phyloP scores from a whole-genome alignment of 2,113 vertebrate species.

The Ammodytes marinus region DNA sequence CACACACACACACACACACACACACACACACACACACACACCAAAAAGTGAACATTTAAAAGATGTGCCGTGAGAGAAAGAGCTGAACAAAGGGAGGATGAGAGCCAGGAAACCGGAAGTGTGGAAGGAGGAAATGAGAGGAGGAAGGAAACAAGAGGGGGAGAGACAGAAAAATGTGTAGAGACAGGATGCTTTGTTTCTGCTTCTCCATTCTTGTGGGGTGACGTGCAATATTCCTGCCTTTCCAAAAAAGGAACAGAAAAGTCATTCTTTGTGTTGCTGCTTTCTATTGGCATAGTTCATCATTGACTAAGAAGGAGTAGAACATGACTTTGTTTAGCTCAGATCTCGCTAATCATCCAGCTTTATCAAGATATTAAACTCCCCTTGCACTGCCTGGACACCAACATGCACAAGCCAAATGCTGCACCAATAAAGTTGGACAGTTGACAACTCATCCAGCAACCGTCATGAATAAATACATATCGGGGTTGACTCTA shows the following conservation, averaged over 20 bases:
- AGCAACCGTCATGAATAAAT: slow-evolving; percentile 33
- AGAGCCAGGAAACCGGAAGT: slow-evolving; percentile 80
- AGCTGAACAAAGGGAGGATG: slow-evolving; percentile 78
- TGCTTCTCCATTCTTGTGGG: slow-evolving; percentile 21
- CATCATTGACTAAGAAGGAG: not conserved
- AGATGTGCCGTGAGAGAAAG: slow-evolving; percentile 39
- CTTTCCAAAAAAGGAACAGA: slow-evolving; percentile 40
- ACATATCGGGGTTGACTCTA: slow-evolving; percentile 32
- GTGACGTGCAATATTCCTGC: slow-evolving; percentile 51
- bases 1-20: not conserved
- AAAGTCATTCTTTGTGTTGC: slow-evolving; percentile 34
- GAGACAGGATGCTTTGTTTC: slow-evolving; percentile 69
- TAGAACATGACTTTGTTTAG: slow-evolving; percentile 11
- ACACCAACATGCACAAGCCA: not conserved
- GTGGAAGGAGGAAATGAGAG: slow-evolving; percentile 74
- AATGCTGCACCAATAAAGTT: slow-evolving; percentile 22
- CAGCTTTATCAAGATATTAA: not conserved
- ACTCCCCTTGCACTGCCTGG: not conserved
- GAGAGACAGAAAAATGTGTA: slow-evolving; percentile 51
- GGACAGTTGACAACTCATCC: slow-evolving; percentile 13
- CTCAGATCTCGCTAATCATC: not conserved
- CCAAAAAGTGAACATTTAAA: slow-evolving; percentile 12
- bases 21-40: slow-evolving; percentile 6
- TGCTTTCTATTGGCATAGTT: slow-evolving; percentile 21
- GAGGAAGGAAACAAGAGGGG: slow-evolving; percentile 62